Conservation (phyloP, 2,888 invertebrate species). For the Clusia tigrina region DNA sequence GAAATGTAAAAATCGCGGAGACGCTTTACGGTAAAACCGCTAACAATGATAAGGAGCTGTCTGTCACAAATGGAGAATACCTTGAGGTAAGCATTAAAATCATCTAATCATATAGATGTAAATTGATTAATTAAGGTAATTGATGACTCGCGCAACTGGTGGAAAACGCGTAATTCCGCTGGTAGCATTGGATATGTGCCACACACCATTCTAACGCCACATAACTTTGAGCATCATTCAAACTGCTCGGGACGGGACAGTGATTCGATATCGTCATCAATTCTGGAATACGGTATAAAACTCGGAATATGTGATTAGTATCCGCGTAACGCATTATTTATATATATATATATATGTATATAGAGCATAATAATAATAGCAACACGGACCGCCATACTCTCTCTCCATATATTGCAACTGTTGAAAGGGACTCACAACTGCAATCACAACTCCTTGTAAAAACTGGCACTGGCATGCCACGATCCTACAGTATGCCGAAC, state of each 20-base stretch:
- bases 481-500: slow-evolving; percentile 60
- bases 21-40: slow-evolving; percentile 94
- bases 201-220: slow-evolving; percentile 88
- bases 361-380: slow-evolving; percentile 37
- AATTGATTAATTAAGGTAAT: slow-evolving; percentile 73
- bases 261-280: slow-evolving; percentile 50
- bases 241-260: slow-evolving; percentile 45
- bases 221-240: slow-evolving; percentile 57
- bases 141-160: slow-evolving; percentile 98
- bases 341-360: slow-evolving; percentile 7
- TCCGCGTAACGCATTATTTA: not conserved
- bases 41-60: slow-evolving; percentile 96
- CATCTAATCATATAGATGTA: not conserved
- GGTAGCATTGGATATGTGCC: slow-evolving; percentile 94
- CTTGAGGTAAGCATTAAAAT: slow-evolving; percentile 75
- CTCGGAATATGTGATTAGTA: not conserved
- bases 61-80: slow-evolving; percentile 93
- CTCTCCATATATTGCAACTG: slow-evolving; percentile 37
- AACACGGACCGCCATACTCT: slow-evolving; percentile 43
- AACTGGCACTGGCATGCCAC: slow-evolving; percentile 40
- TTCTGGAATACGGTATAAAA: slow-evolving; percentile 36
- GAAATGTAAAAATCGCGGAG: slow-evolving; percentile 80
- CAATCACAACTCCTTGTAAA: not conserved
- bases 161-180: slow-evolving; percentile 88
- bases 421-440: slow-evolving; percentile 47